Evolutionary conservation across 2,113 vertebrate genomes (phyloP).

Genomic region (Oophaga pumilio): DNA sequence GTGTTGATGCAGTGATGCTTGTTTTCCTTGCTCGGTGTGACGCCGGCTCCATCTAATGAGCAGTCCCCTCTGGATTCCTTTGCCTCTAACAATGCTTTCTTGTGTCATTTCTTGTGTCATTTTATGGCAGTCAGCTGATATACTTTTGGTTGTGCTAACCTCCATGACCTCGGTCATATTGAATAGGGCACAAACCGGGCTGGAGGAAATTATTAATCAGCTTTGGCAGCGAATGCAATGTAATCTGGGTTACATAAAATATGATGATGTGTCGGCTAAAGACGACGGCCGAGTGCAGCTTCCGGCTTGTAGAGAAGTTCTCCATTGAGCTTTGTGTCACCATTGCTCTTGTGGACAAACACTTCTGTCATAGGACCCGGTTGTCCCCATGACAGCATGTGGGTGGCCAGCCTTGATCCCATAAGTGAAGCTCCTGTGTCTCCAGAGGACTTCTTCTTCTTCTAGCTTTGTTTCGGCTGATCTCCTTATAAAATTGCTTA

Average conservation of each 20-base stretch:
- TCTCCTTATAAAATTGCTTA: background rate
- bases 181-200: slow-evolving; percentile 14
- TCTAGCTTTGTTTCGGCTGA: background rate
- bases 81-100: slow-evolving; percentile 17
- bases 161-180: background rate
- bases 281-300: background rate
- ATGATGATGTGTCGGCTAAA: background rate
- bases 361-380: background rate
- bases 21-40: slow-evolving; percentile 3
- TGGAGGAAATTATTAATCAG: slow-evolving; percentile 44
- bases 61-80: background rate
- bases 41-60: slow-evolving; percentile 15
- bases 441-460: background rate
- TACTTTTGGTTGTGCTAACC: slow-evolving; percentile 39
- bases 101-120: slow-evolving; percentile 54
- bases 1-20: background rate
- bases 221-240: slow-evolving; percentile 37
- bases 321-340: background rate
- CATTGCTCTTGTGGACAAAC: background rate
- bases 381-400: slow-evolving; percentile 42
- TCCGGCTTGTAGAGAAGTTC: background rate
- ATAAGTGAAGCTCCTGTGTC: slow-evolving; percentile 51
- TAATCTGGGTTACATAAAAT: slow-evolving; percentile 49
- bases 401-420: slow-evolving; percentile 19
- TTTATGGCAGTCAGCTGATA: slow-evolving; percentile 46